These are phyloP conservation scores for Ischnura elegans DNA, from an alignment of 2,888 invertebrate genomes.

Conservation along the genomic window DNA sequence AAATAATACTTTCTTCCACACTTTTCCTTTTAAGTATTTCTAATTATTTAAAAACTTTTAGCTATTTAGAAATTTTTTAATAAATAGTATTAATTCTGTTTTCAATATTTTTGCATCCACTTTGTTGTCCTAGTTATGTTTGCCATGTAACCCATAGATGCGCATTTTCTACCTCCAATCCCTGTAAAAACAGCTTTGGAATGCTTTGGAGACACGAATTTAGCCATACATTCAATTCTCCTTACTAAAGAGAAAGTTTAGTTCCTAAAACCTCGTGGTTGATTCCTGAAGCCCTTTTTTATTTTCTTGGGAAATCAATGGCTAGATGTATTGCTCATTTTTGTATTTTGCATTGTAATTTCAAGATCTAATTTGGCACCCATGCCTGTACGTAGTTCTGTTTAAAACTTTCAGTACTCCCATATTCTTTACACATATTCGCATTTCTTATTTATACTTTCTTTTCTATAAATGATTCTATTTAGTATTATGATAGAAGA, in stretches of 20 bases:
- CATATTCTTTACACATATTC: background rate
- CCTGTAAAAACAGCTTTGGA: background rate
- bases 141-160: background rate
- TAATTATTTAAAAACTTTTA: background rate
- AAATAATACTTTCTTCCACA: background rate
- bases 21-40: background rate
- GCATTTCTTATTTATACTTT: background rate
- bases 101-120: background rate
- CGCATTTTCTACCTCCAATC: background rate
- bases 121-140: background rate
- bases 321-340: too few species aligned
- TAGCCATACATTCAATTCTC: background rate
- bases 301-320: too few species aligned
- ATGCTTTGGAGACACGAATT: background rate
- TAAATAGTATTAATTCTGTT: background rate
- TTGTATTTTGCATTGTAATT: too few species aligned
- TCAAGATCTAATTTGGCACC: too few species aligned
- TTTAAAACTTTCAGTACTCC: background rate
- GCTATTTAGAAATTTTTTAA: background rate
- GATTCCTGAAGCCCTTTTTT: too few species aligned
- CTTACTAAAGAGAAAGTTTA: background rate
- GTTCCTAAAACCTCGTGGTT: background rate
- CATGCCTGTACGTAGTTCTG: background rate
- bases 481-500: background rate
- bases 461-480: background rate